Evolutionary conservation across 1,140 invertebrate genomes (phyloP).

Genomic region (Trichogramma pretiosum): DNA sequence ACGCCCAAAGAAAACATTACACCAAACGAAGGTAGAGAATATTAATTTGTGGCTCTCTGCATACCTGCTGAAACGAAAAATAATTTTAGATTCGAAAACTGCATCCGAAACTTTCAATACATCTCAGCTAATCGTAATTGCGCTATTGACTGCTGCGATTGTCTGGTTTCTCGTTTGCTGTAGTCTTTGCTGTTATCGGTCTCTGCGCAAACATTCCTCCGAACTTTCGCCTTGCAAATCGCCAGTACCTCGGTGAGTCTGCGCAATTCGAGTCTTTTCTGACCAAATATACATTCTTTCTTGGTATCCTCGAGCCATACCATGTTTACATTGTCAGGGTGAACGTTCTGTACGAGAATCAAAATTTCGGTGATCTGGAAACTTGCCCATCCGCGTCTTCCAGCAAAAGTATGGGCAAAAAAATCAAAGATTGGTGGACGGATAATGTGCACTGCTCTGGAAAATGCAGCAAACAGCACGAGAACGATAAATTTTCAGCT

Average conservation of each 20-base stretch:
- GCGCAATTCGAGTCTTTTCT: not conserved
- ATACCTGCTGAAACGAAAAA: too few relatives aligned
- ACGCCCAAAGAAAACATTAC: too few relatives aligned
- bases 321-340: not conserved
- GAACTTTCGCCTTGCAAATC: slow-evolving; percentile 21
- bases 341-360: slow-evolving; percentile 24
- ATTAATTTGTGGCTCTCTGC: too few relatives aligned
- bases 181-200: slow-evolving; percentile 28
- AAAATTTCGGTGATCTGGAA: slow-evolving; percentile 24
- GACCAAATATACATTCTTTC: not conserved
- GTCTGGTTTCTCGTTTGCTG: slow-evolving; percentile 30
- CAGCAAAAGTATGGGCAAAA: slow-evolving; percentile 12
- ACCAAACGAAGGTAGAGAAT: too few relatives aligned
- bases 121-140: slow-evolving; percentile 28
- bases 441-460: too few relatives aligned
- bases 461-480: slow-evolving; percentile 12
- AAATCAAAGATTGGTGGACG: slow-evolving; percentile 23
- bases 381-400: slow-evolving; percentile 8
- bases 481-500: slow-evolving; percentile 26
- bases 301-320: not conserved
- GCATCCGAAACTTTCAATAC: too few relatives aligned
- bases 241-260: slow-evolving; percentile 20
- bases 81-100: too few relatives aligned
- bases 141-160: slow-evolving; percentile 22
- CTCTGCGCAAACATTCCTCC: slow-evolving; percentile 20